A percentile compares a stretch with the other conserved stretches of the same genome.
Conservation (phyloP, 2,113 vertebrate species). For the Notechis scutatus region DNA sequence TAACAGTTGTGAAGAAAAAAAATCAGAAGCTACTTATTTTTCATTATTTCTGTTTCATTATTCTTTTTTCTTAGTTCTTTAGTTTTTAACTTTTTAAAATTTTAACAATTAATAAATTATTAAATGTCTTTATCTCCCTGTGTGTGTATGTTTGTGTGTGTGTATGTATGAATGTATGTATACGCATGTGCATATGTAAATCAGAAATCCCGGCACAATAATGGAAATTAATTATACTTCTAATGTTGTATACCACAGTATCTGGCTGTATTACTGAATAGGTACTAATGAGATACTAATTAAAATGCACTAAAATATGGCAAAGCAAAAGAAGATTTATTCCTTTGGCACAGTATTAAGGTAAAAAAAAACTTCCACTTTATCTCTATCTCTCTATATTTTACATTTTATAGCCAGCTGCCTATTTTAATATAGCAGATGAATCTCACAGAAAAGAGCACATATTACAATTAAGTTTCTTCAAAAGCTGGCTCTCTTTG, state of each 20-base stretch:
- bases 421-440: conserved; percentile 13
- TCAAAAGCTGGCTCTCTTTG: conserved; percentile 28
- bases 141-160: neutral
- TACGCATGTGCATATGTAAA: neutral
- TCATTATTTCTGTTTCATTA: neutral
- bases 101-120: neutral
- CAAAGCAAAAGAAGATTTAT: conserved; percentile 4
- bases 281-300: neutral
- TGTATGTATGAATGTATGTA: too few relatives aligned
- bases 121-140: neutral
- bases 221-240: neutral
- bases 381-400: neutral
- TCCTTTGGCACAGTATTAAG: neutral
- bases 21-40: neutral
- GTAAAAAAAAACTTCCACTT: neutral
- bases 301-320: conserved; percentile 4
- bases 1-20: neutral
- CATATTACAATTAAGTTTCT: conserved; percentile 37
- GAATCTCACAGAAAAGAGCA: conserved; percentile 34
- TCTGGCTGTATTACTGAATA: neutral
- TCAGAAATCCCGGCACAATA: neutral
- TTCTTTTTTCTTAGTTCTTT: neutral
- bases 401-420: neutral
- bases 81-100: neutral
- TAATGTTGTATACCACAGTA: neutral